phyloP scores from a whole-genome alignment of 2,113 vertebrate genomes.

The Syngnathus typhle region DNA sequence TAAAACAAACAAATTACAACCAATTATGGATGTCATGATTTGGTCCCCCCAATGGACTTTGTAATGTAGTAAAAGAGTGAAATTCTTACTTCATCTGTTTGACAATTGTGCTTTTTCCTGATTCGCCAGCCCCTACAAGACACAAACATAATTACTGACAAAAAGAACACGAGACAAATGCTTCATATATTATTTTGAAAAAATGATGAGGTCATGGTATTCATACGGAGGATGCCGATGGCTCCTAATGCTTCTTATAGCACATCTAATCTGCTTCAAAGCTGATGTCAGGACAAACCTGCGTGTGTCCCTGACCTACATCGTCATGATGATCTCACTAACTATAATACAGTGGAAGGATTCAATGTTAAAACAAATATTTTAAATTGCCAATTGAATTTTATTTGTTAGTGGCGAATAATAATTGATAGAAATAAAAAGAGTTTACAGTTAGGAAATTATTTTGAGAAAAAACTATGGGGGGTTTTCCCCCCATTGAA shows the following conservation, averaged over 20 bases:
- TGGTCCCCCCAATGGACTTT: neutral
- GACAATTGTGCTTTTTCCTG: conserved; percentile 97
- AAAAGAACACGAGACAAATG: neutral
- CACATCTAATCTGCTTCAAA: conserved; percentile 51
- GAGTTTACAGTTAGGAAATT: too few relatives aligned
- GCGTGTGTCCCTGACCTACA: conserved; percentile 51
- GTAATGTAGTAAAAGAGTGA: neutral
- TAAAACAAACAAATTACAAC: too few relatives aligned
- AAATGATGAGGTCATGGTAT: neutral
- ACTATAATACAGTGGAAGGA: neutral
- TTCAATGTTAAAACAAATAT: neutral
- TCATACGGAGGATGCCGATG: conserved; percentile 27
- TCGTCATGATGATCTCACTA: conserved; percentile 14
- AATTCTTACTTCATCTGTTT: conserved; percentile 98
- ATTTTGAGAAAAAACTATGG: too few relatives aligned
- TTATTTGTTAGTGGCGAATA: too few relatives aligned
- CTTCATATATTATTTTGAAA: neutral
- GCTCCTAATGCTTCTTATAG: conserved; percentile 48
- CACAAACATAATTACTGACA: neutral
- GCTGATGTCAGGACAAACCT: conserved; percentile 39
- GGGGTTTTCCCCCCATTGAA: too few relatives aligned
- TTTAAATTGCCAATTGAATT: too few relatives aligned
- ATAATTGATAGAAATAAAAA: too few relatives aligned
- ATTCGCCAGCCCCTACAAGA: conserved; percentile 87
- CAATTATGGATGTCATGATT: neutral